phyloP scores from a whole-genome alignment of 2,797 vertebrate genomes.

The Nyctalus aviator region DNA sequence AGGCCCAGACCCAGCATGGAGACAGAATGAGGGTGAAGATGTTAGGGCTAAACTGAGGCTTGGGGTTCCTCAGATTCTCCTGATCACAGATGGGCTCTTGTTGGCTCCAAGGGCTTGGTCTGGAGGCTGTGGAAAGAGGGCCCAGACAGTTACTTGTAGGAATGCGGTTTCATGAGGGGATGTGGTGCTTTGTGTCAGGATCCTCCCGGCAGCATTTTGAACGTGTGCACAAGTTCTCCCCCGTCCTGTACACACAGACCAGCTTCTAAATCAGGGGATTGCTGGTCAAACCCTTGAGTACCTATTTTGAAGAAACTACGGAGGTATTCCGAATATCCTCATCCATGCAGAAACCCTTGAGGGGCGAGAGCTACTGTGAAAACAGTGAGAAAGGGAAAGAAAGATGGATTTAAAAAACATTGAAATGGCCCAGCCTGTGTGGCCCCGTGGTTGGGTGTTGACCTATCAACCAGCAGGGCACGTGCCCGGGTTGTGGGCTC shows the following conservation, averaged over 20 bases:
- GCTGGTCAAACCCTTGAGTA: neutral
- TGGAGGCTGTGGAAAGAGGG: neutral
- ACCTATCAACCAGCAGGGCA: no score
- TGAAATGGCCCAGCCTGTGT: no score
- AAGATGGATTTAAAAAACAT: neutral
- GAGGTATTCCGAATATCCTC: neutral
- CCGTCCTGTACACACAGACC: fast-evolving
- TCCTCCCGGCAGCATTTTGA: neutral
- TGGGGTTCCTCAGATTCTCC: neutral
- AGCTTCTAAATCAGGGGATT: neutral
- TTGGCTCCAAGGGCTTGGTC: neutral
- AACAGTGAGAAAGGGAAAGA: neutral
- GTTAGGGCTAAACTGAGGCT: neutral
- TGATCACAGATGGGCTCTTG: neutral
- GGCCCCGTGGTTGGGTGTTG: no score
- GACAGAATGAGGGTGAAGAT: neutral
- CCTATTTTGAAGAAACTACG: neutral
- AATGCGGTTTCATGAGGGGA: neutral
- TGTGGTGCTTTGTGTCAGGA: neutral
- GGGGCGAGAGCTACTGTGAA: neutral
- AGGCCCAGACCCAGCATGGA: neutral
- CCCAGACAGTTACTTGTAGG: neutral
- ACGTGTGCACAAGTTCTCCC: neutral
- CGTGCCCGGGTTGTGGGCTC: no score
- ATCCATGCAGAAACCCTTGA: neutral